phyloP scores from a whole-genome alignment of 1,140 invertebrate species.

The Pteromalus puparum region DNA sequence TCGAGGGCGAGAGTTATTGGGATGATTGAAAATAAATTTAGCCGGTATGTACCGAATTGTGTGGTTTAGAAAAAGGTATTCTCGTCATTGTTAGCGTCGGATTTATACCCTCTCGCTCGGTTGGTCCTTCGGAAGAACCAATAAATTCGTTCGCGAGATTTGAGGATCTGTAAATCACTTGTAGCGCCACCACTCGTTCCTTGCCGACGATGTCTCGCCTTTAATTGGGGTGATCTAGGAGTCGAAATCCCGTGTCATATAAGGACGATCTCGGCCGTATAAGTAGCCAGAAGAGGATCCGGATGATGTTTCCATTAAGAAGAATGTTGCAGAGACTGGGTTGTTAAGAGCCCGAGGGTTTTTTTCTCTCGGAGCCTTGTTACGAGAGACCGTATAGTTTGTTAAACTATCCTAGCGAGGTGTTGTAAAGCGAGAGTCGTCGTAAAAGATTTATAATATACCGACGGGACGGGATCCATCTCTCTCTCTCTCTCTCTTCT shows the following conservation, averaged over 20 bases:
- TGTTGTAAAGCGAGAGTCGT: constrained; percentile 21
- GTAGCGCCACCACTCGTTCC: neutral
- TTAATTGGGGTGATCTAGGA: constrained; percentile 48
- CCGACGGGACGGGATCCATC: neutral
- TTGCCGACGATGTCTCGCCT: constrained; percentile 26
- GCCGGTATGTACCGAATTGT: neutral
- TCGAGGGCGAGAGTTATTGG: neutral
- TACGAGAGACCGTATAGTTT: neutral
- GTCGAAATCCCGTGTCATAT: constrained; percentile 22
- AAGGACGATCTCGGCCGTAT: constrained; percentile 9
- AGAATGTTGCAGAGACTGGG: constrained; percentile 7
- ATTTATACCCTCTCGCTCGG: constrained; percentile 36
- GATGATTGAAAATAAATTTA: neutral
- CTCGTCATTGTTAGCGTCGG: constrained; percentile 23
- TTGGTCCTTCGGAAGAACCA: constrained; percentile 17
- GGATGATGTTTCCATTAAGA: constrained; percentile 46
- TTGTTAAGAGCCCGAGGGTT: neutral
- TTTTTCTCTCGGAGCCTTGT: neutral
- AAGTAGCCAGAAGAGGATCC: neutral
- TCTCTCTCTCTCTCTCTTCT: neutral
- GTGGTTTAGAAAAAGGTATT: neutral
- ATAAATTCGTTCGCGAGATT: constrained; percentile 48
- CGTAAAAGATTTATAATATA: constrained; percentile 33
- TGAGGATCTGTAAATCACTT: constrained; percentile 50
- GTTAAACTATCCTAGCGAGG: constrained; percentile 30